These are phyloP conservation scores for Campylomormyrus numenius DNA, from an alignment of 2,113 vertebrate genomes.

Conservation along the genomic window DNA sequence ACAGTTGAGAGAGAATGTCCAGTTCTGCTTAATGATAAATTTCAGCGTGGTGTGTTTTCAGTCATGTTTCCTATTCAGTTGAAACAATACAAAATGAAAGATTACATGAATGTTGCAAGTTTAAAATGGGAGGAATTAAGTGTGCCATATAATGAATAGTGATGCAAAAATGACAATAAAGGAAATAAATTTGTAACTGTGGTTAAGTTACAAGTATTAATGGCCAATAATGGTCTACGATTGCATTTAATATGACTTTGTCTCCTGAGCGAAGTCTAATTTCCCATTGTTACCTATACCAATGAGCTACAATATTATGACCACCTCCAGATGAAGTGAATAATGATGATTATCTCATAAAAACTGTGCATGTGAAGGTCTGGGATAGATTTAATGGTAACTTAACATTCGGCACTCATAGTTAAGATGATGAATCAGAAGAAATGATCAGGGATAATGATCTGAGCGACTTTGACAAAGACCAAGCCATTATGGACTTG, in stretches of 20 bases:
- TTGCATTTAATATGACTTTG: not conserved
- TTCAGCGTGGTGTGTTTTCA: not conserved
- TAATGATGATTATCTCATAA: not conserved
- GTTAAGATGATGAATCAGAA: not conserved
- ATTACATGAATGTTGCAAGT: not conserved
- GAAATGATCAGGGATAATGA: not conserved
- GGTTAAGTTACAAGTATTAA: not conserved
- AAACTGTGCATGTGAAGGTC: not conserved
- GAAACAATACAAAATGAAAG: not conserved
- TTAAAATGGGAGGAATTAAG: not conserved
- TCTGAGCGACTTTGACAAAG: not conserved
- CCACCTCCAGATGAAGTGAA: not conserved
- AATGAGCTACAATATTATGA: not conserved
- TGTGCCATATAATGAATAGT: not conserved
- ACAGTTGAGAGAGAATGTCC: not conserved
- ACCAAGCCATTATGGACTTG: not conserved
- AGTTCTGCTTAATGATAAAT: not conserved
- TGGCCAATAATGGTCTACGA: not conserved
- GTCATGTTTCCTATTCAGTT: not conserved
- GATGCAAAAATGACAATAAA: not conserved
- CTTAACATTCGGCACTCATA: not conserved
- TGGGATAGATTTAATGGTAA: not conserved
- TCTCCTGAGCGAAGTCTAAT: not conserved
- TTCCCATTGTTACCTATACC: not conserved
- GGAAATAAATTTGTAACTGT: not conserved